Conservation (phyloP, 2,797 vertebrate species). For the Rhinoraja longicauda region DNA sequence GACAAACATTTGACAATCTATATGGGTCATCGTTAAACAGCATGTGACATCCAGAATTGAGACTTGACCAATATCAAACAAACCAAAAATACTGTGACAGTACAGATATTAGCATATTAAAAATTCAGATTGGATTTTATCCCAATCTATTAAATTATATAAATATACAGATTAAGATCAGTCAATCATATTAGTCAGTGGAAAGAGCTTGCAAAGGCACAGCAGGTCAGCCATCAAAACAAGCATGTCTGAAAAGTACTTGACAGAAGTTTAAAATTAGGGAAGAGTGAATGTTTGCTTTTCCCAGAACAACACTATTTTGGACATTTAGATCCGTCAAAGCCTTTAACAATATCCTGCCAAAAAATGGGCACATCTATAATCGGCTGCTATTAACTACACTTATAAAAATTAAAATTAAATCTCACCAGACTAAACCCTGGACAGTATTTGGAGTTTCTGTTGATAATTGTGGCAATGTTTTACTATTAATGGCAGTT, state of each 20-base stretch:
- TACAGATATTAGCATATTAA: constrained; percentile 27
- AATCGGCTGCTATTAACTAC: neutral
- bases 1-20: constrained; percentile 23
- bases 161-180: constrained; percentile 20
- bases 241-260: neutral
- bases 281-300: neutral
- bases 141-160: constrained; percentile 35
- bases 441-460: neutral
- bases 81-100: constrained; percentile 26
- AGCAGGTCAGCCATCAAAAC: neutral
- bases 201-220: constrained; percentile 19
- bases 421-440: neutral
- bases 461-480: neutral
- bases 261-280: neutral
- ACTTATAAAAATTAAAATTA: neutral
- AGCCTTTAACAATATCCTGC: neutral
- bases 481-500: neutral
- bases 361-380: neutral
- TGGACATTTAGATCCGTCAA: neutral
- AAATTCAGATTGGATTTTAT: neutral
- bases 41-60: neutral
- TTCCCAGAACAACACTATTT: neutral
- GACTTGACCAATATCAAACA: neutral
- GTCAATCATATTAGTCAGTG: constrained; percentile 27
- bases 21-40: constrained; percentile 8